These are phyloP conservation scores for Turdus rufiventris DNA, from an alignment of 2,113 vertebrate genomes.

Conservation along the genomic window DNA sequence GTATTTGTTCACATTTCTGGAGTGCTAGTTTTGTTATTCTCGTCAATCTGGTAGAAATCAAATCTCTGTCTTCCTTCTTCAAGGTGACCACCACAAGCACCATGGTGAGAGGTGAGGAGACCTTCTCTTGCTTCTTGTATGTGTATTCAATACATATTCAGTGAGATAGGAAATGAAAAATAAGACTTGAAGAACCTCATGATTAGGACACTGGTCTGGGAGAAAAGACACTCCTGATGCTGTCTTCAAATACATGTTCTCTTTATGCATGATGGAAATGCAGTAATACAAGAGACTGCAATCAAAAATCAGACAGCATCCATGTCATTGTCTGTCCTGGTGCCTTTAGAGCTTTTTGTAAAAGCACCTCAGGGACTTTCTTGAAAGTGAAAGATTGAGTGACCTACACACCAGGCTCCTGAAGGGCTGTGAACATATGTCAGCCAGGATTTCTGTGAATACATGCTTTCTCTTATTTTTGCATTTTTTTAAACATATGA, in stretches of 20 bases:
- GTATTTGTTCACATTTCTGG: not conserved
- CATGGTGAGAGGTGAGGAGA: not conserved
- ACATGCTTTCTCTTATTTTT: not conserved
- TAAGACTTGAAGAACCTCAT: not conserved
- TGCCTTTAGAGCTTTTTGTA: not conserved
- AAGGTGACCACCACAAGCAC: not conserved
- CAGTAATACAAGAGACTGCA: not conserved
- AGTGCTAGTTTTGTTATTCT: not conserved
- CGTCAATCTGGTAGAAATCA: not conserved
- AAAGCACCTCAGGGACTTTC: not conserved
- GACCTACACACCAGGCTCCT: not conserved
- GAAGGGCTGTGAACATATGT: fast-evolving
- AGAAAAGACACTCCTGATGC: not conserved
- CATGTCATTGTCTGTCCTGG: not conserved
- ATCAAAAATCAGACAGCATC: not conserved
- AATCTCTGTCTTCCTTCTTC: not conserved
- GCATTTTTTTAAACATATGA: too few relatives aligned
- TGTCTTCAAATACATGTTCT: not conserved
- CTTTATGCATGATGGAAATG: not conserved
- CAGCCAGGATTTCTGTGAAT: not conserved
- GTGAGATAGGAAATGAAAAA: not conserved
- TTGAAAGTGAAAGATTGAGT: not conserved
- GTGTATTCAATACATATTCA: not conserved
- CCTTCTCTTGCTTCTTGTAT: not conserved
- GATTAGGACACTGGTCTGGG: not conserved